These are phyloP conservation scores for Corvus hawaiiensis DNA, from an alignment of 2,113 vertebrate species.

Conservation along the genomic window DNA sequence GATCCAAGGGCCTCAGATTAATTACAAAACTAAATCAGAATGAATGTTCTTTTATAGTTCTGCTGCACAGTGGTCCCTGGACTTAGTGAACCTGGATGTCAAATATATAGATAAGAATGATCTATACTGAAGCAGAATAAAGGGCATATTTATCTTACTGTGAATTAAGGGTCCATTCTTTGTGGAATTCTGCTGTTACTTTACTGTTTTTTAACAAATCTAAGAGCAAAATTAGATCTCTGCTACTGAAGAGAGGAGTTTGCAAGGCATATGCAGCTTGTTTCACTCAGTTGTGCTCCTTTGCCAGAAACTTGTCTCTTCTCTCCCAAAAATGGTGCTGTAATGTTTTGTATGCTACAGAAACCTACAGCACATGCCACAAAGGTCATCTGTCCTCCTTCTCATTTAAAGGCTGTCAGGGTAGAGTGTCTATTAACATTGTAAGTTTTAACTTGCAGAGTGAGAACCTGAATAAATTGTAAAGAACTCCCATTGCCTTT, in stretches of 20 bases:
- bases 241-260: not conserved
- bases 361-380: not conserved
- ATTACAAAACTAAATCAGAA: conserved; percentile 33
- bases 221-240: not conserved
- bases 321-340: not conserved
- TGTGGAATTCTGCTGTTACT: not conserved
- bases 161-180: not conserved
- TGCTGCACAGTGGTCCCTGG: conserved; percentile 8
- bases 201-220: not conserved
- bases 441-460: not conserved
- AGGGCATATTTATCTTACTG: not conserved
- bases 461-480: not conserved
- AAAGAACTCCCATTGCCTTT: conserved; percentile 14
- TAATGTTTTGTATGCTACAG: not conserved
- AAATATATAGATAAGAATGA: conserved; percentile 5
- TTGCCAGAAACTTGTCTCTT: not conserved
- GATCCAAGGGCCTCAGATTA: conserved; percentile 9
- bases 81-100: conserved; percentile 17
- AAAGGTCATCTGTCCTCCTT: not conserved
- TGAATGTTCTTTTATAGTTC: conserved; percentile 10
- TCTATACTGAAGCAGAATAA: conserved; percentile 18
- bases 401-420: not conserved
- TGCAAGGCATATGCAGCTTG: not conserved
- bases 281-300: not conserved
- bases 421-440: not conserved